A percentile compares a stretch with the other conserved stretches of the same genome.
These are phyloP conservation scores for Eubucco bourcierii DNA, from an alignment of 2,113 vertebrate species.

Conservation along the genomic window DNA sequence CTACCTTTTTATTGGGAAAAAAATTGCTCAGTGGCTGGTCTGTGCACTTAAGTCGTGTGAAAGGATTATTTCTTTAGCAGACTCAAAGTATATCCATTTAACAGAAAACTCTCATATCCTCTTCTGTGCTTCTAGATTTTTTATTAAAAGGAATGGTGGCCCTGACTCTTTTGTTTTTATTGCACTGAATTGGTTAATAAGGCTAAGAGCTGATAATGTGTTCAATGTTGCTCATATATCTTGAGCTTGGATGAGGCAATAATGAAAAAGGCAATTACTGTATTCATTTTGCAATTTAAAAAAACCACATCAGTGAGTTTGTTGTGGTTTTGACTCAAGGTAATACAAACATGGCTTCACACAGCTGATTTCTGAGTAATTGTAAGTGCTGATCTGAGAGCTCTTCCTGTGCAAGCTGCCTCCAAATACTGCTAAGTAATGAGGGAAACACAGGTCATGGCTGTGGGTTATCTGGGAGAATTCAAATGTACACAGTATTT, in stretches of 20 bases:
- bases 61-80: background rate
- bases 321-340: background rate
- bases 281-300: background rate
- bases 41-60: background rate
- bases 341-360: background rate
- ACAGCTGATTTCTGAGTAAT: background rate
- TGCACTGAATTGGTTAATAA: background rate
- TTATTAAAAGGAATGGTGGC: background rate
- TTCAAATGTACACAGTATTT: background rate
- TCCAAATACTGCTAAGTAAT: background rate
- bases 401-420: background rate
- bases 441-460: background rate
- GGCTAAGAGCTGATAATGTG: background rate
- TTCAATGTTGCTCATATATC: background rate
- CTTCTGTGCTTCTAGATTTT: background rate
- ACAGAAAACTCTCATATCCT: background rate
- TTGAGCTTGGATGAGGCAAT: background rate
- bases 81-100: background rate
- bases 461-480: background rate
- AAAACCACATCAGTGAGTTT: background rate
- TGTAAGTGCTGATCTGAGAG: background rate
- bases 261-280: background rate
- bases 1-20: background rate
- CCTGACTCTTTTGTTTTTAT: background rate
- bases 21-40: background rate